A percentile compares a stretch with the other conserved stretches of the same genome.
phyloP scores from a whole-genome alignment of 2,888 invertebrate genomes.

The Aethes cnicana region DNA sequence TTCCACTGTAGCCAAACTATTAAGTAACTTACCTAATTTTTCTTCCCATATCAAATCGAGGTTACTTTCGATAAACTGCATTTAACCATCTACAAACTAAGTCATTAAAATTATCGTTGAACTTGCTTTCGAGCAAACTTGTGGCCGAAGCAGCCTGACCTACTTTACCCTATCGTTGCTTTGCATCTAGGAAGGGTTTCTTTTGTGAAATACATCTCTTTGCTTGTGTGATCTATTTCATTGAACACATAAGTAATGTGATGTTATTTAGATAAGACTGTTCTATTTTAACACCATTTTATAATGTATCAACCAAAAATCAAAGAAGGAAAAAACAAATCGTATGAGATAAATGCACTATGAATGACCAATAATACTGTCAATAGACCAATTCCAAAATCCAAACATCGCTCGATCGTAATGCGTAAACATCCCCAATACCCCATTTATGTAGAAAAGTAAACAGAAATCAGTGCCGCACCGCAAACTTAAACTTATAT shows the following conservation, averaged over 20 bases:
- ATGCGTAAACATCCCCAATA: constrained; percentile 6
- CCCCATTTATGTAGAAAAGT: constrained; percentile 38
- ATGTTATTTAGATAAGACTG: no score
- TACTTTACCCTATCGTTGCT: constrained; percentile 39
- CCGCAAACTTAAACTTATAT: constrained; percentile 52
- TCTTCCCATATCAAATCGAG: constrained; percentile 13
- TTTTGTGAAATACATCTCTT: constrained; percentile 17
- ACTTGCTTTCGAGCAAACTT: constrained; percentile 38
- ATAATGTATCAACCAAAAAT: no score
- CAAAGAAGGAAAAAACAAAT: constrained; percentile 1
- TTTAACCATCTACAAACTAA: constrained; percentile 38
- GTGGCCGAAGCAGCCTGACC: constrained; percentile 37
- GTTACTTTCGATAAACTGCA: constrained; percentile 21
- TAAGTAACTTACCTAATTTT: constrained; percentile 3
- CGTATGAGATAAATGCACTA: background rate
- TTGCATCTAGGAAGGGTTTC: constrained; percentile 22
- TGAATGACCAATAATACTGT: constrained; percentile 2
- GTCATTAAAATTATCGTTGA: constrained; percentile 53
- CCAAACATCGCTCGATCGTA: constrained; percentile 9
- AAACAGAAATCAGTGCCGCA: constrained; percentile 53
- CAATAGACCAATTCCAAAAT: constrained; percentile 9
- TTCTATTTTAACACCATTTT: no score
- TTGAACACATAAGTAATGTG: background rate
- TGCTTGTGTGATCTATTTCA: background rate
- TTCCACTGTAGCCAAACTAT: background rate